Evolutionary conservation across 2,113 vertebrate genomes (phyloP), one percentile per base, ranked within the genome.

Genomic region (Spheniscus mendiculus): DNA sequence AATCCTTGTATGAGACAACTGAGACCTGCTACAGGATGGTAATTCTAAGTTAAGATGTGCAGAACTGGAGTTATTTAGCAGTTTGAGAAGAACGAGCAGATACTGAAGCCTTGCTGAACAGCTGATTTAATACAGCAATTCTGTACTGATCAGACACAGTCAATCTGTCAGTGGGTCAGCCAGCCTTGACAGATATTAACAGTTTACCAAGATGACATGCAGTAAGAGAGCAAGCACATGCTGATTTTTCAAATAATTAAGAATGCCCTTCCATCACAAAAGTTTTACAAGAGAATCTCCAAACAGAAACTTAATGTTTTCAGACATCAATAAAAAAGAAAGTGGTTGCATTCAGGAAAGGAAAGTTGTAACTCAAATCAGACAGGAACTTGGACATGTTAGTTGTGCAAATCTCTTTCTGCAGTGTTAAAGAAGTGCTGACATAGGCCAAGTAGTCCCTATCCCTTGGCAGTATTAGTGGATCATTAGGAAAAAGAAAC

Each of bases 401-500:
- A 84, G n/a, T 65, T 95, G 66, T 80, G 74, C 90, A 96, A 91
- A 97, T 85, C 78, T 63, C 92, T 77, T 94, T 91, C 87, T 92
- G 42, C 70, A 76, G 82, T 40, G 79, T 53, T 91, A 82, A 66
- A 50, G 90, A 94, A 94, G 95, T 94, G 95, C 90, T 97, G 97
- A 96, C 97, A 97, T 19, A 88, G 74, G 84, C 87, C 90, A 90
- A 97, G 66, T 40, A 90, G 78, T 94, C 71, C 84, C 66, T 88
- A 90, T 94, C 82, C 96, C 78, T 50, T 97, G 92, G 93, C 90
- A 96, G 45, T 85, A 56, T 85, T 85, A 88, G 49, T 83, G 85
- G 53, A 91, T 94, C 87, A 85, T 95, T 85, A 97, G 84, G 92
- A 83, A 94, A 96, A 95, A 95, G 87, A 96, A 97, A 94, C 92